Conservation (phyloP, 2,797 vertebrate species). For the Channa striata region DNA sequence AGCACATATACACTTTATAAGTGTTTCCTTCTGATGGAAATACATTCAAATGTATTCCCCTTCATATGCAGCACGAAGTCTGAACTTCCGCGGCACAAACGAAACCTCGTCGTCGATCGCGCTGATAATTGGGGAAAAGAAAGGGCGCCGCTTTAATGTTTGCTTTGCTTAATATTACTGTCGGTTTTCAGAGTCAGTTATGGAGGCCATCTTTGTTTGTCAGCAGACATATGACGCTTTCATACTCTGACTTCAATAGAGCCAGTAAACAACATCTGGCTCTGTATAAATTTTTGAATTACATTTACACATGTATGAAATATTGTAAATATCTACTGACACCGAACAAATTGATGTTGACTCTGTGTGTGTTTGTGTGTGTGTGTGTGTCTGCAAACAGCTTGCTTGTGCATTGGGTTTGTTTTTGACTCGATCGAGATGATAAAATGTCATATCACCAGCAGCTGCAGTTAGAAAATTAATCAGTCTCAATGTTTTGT, state of each 20-base stretch:
- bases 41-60: constrained; percentile 72
- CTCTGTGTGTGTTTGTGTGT: background rate
- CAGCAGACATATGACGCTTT: background rate
- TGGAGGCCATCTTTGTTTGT: constrained; percentile 43
- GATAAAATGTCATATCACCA: constrained; percentile 34
- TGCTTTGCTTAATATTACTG: constrained; percentile 26
- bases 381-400: constrained; percentile 1
- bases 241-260: constrained; percentile 18
- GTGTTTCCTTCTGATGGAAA: constrained; percentile 66
- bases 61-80: constrained; percentile 40
- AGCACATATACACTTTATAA: constrained; percentile 39
- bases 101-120: constrained; percentile 63
- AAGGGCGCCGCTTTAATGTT: constrained; percentile 62
- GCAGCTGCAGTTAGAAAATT: constrained; percentile 46
- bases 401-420: constrained; percentile 14
- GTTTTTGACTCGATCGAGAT: constrained; percentile 26
- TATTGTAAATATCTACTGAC: constrained; percentile 22
- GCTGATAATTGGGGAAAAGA: constrained; percentile 31
- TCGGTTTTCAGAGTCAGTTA: constrained; percentile 51
- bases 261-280: constrained; percentile 57
- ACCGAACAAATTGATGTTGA: constrained; percentile 28
- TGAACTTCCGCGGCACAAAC: constrained; percentile 50
- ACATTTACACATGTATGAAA: constrained; percentile 30
- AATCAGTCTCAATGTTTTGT: constrained; percentile 29
- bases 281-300: constrained; percentile 34